These are phyloP conservation scores for Idaea straminata DNA, from an alignment of 2,888 invertebrate species.

Conservation along the genomic window DNA sequence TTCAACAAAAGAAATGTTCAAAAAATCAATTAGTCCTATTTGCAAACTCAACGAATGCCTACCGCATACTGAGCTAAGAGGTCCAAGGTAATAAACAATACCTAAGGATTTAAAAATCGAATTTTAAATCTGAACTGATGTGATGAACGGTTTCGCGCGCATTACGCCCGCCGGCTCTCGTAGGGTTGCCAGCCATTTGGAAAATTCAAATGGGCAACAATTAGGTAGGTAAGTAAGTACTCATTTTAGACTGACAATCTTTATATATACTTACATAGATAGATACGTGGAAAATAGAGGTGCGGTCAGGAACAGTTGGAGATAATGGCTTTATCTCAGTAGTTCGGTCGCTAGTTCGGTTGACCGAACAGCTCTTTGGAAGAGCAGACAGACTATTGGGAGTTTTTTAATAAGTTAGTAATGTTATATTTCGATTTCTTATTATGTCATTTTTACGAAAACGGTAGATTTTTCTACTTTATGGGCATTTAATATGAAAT, in stretches of 20 bases:
- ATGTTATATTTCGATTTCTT: no score
- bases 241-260: neutral
- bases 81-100: slow-evolving; percentile 12
- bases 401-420: no score
- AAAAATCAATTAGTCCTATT: neutral
- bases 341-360: no score
- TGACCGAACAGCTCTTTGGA: no score
- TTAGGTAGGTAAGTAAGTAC: neutral
- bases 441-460: no score
- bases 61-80: slow-evolving; percentile 17
- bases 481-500: no score
- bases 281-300: slow-evolving; percentile 7
- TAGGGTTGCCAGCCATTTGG: slow-evolving; percentile 39
- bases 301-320: no score
- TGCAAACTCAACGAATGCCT: neutral
- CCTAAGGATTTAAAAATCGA: slow-evolving; percentile 19
- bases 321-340: no score
- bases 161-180: slow-evolving; percentile 44
- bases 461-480: no score
- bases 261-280: neutral
- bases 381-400: no score
- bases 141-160: slow-evolving; percentile 62
- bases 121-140: slow-evolving; percentile 45
- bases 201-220: slow-evolving; percentile 9
- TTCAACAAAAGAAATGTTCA: no score